Conservation (phyloP, 1,140 invertebrate species). For the Pemphigus obesinymphae region DNA sequence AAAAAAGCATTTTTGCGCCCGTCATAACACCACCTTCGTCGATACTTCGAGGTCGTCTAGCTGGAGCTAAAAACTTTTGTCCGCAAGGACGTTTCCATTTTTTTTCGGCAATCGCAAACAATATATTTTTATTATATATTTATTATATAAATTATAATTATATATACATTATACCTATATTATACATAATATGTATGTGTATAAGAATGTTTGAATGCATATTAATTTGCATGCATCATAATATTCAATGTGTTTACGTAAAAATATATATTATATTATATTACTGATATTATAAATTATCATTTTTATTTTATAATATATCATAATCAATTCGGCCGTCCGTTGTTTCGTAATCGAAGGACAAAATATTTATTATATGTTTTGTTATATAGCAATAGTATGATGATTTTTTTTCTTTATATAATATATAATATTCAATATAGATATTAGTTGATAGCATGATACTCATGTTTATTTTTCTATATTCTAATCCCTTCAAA, state of each 20-base stretch:
- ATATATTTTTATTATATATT: not conserved
- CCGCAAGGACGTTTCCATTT: not conserved
- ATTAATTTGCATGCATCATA: not conserved
- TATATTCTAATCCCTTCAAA: too few species aligned
- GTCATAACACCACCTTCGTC: not conserved
- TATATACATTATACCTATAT: too few species aligned
- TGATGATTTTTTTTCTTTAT: not conserved
- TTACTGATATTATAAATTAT: not conserved
- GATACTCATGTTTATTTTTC: too few species aligned
- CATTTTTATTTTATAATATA: not conserved
- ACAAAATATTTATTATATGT: too few species aligned
- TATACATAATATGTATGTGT: not conserved
- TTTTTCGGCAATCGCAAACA: not conserved
- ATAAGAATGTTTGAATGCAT: not conserved
- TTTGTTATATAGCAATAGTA: too few species aligned
- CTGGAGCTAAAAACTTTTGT: not conserved
- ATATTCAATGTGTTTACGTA: not conserved
- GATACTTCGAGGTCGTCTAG: constrained; percentile 15
- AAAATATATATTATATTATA: not conserved
- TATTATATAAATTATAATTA: not conserved
- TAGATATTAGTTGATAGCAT: too few species aligned
- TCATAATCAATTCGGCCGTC: constrained; percentile 3
- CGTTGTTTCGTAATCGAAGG: not conserved
- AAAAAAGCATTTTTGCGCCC: not conserved
- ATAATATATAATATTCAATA: too few species aligned